A percentile compares a stretch with the other conserved stretches of the same genome.
phyloP scores from a whole-genome alignment of 2,797 vertebrate genomes.

The Myotis planiceps region DNA sequence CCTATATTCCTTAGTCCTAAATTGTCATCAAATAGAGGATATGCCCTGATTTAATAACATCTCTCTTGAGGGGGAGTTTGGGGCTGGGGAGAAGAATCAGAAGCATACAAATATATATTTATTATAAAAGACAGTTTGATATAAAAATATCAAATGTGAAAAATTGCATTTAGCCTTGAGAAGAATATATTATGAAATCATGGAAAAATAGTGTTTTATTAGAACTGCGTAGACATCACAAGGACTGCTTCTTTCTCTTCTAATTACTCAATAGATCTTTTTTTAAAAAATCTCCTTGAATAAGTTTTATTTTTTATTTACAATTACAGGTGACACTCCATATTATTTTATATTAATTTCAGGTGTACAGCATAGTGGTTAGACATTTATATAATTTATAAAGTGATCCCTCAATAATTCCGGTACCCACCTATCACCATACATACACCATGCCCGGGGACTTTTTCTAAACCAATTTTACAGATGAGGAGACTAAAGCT shows the following conservation, averaged over 20 bases:
- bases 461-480: neutral
- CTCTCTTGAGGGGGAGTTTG: neutral
- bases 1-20: neutral
- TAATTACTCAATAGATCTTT: neutral
- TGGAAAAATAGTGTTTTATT: neutral
- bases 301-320: neutral
- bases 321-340: neutral
- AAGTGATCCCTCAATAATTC: neutral
- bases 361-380: neutral
- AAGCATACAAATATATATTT: neutral
- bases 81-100: neutral
- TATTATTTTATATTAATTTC: neutral
- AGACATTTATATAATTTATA: neutral
- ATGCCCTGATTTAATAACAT: neutral
- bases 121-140: neutral
- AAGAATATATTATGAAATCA: neutral
- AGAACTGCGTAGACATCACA: neutral
- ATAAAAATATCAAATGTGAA: neutral
- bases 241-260: neutral
- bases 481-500: neutral
- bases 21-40: neutral
- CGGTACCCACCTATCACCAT: neutral
- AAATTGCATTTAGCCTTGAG: neutral
- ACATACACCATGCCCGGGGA: neutral
- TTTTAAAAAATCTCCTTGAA: neutral